A percentile compares a stretch with the other conserved stretches of the same genome.
phyloP scores from a whole-genome alignment of 2,888 invertebrate genomes.

The Cataglyphis cursor region DNA sequence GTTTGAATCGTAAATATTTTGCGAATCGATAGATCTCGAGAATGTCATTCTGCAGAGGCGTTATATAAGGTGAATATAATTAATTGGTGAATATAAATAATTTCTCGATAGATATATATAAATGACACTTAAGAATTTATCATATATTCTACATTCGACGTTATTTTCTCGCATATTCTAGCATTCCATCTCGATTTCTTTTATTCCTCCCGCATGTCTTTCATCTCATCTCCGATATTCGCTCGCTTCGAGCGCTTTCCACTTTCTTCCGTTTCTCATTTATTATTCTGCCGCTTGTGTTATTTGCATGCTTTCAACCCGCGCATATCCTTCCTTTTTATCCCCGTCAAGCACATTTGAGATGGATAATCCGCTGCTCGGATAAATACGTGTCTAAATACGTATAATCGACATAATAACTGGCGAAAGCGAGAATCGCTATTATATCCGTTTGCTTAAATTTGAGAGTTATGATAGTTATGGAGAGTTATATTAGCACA shows the following conservation, averaged over 20 bases:
- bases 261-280: conserved; percentile 78
- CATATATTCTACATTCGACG: too few relatives aligned
- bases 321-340: conserved; percentile 34
- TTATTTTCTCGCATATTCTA: conserved; percentile 2
- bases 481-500: conserved; percentile 36
- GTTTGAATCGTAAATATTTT: conserved; percentile 28
- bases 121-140: conserved; percentile 10
- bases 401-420: conserved; percentile 68
- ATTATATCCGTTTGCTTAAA: conserved; percentile 13
- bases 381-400: conserved; percentile 41
- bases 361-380: conserved; percentile 63
- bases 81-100: background rate
- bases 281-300: conserved; percentile 82
- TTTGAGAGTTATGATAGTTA: conserved; percentile 27
- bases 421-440: conserved; percentile 41
- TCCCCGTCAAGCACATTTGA: conserved; percentile 11
- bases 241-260: conserved; percentile 72
- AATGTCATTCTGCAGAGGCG: background rate
- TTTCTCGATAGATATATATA: background rate
- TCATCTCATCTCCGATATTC: conserved; percentile 31
- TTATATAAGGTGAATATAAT: background rate
- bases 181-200: conserved; percentile 10
- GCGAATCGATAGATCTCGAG: background rate
- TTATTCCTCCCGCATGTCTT: conserved; percentile 29
- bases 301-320: conserved; percentile 79